A percentile compares a stretch with the other conserved stretches of the same genome.
Evolutionary conservation across 2,113 vertebrate species (phyloP).

Genomic region (Atractosteus spatula): DNA sequence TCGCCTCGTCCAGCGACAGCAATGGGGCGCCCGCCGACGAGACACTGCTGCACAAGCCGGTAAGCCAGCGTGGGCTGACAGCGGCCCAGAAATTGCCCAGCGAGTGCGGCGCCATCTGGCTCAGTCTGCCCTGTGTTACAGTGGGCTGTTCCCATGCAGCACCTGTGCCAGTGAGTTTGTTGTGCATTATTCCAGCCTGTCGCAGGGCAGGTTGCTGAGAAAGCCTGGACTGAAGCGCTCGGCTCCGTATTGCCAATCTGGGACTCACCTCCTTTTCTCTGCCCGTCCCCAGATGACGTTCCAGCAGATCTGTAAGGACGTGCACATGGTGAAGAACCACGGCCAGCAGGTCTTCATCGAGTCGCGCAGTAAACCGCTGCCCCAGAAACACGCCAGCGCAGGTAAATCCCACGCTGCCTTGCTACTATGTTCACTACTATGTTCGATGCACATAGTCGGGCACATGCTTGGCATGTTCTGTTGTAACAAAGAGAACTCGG

Average conservation of each 20-base stretch:
- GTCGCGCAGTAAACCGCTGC: slow-evolving; percentile 65
- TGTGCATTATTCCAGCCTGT: too few relatives aligned
- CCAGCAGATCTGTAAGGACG: slow-evolving; percentile 89
- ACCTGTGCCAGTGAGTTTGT: too few relatives aligned
- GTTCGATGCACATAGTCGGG: slow-evolving; percentile 27
- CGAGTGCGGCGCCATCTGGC: slow-evolving; percentile 13
- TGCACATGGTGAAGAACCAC: slow-evolving; percentile 83
- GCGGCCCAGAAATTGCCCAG: slow-evolving; percentile 14
- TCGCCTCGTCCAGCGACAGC: slow-evolving; percentile 80
- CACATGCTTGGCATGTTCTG: not conserved
- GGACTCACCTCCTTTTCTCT: not conserved
- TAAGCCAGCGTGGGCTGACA: slow-evolving; percentile 39
- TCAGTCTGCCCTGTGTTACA: too few relatives aligned
- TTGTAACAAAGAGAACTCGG: too few relatives aligned
- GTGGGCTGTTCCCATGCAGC: too few relatives aligned
- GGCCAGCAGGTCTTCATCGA: slow-evolving; percentile 86
- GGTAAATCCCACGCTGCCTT: slow-evolving; percentile 40
- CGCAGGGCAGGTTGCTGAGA: too few relatives aligned
- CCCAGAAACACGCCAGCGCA: slow-evolving; percentile 47
- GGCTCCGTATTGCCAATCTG: too few relatives aligned
- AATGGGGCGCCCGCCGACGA: slow-evolving; percentile 66
- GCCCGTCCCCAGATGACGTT: slow-evolving; percentile 76
- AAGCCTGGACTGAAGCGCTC: too few relatives aligned
- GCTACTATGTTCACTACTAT: not conserved
- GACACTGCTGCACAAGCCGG: slow-evolving; percentile 43